Percentiles rank a stretch among this genome's conserved stretches.
These are phyloP conservation scores for Tiaroga cobitis DNA, from an alignment of 2,797 vertebrate genomes.

Conservation along the genomic window DNA sequence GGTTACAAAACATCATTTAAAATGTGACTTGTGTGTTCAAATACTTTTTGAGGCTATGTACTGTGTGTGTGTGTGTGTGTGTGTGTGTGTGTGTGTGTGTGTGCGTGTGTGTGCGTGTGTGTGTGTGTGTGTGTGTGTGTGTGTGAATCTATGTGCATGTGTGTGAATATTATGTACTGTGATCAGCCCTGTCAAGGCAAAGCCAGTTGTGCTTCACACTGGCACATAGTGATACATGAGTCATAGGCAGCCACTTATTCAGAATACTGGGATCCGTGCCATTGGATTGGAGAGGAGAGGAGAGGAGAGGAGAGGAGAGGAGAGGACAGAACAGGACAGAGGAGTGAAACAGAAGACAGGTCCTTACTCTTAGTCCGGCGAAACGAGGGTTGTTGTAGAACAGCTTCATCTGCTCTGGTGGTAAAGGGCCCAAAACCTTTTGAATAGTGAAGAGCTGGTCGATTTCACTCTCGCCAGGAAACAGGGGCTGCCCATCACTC, in stretches of 20 bases:
- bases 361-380: slow-evolving; percentile 58
- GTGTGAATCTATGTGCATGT: slow-evolving; percentile 11
- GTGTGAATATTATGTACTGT: slow-evolving; percentile 44
- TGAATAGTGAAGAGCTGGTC: slow-evolving; percentile 99
- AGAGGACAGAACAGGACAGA: slow-evolving; percentile 2
- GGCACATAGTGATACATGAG: slow-evolving; percentile 55
- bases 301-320: slow-evolving; percentile 14
- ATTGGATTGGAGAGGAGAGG: slow-evolving; percentile 43
- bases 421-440: slow-evolving; percentile 96
- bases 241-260: slow-evolving; percentile 77
- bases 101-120: not conserved
- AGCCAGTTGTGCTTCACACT: slow-evolving; percentile 51
- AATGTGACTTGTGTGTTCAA: not conserved
- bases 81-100: slow-evolving; percentile 25
- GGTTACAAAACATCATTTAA: not conserved
- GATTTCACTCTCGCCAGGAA: slow-evolving; percentile 98
- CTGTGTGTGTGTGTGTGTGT: too few species aligned
- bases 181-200: slow-evolving; percentile 36
- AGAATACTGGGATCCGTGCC: slow-evolving; percentile 73
- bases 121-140: slow-evolving; percentile 30
- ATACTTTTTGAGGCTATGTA: not conserved
- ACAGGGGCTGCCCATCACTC: slow-evolving; percentile 96
- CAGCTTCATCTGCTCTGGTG: slow-evolving; percentile 98
- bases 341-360: not conserved
- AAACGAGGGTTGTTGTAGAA: slow-evolving; percentile 91